Evolutionary conservation across 2,797 vertebrate species (phyloP).

Genomic region (Gymnothorax reevesii): DNA sequence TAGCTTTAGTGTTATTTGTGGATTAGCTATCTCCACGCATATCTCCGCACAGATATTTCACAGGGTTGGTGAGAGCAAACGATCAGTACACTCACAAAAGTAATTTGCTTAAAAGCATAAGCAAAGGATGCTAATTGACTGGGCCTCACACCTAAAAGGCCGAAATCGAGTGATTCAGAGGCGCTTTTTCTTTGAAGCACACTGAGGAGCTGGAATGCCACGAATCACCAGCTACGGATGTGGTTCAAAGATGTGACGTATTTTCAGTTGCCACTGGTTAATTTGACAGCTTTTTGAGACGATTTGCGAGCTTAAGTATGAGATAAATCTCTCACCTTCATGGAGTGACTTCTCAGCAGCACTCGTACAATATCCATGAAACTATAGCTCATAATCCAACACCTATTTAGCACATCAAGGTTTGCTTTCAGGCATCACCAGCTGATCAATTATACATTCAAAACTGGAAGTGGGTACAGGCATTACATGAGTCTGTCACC

Average conservation of each 20-base stretch:
- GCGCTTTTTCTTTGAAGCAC: constrained; percentile 37
- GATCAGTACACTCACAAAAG: not conserved
- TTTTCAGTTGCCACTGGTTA: constrained; percentile 53
- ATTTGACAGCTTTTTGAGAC: constrained; percentile 52
- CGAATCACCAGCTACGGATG: constrained; percentile 47
- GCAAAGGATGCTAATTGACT: constrained; percentile 15
- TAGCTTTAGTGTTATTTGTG: not conserved
- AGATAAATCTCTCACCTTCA: not conserved
- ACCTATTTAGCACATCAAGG: not conserved
- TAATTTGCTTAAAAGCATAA: not conserved
- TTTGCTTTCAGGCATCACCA: not conserved
- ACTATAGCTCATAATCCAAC: not conserved
- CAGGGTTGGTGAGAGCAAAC: not conserved
- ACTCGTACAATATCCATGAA: not conserved
- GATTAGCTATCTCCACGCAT: not conserved
- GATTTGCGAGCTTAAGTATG: constrained; percentile 37
- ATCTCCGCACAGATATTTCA: not conserved
- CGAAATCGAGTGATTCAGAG: constrained; percentile 1
- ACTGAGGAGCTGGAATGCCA: constrained; percentile 49
- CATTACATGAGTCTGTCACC: not conserved
- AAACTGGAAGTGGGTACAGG: not conserved
- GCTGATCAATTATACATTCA: not conserved
- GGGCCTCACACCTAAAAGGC: not conserved
- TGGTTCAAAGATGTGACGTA: constrained; percentile 53
- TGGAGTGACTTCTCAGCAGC: not conserved